phyloP scores from a whole-genome alignment of 2,113 vertebrate genomes.

The Himantopus leucocephalus region DNA sequence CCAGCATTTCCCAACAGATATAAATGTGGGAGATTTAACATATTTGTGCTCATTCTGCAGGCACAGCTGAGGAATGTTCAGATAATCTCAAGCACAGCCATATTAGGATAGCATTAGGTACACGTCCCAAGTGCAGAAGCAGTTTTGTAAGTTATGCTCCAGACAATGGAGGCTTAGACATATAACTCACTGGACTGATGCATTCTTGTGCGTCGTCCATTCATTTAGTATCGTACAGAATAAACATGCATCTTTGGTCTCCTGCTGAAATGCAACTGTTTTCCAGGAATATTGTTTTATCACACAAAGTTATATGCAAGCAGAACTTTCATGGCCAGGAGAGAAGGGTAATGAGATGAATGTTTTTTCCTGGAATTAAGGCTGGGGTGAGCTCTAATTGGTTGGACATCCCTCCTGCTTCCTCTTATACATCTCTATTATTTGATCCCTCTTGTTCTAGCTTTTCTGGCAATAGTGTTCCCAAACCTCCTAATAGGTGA shows the following conservation, averaged over 20 bases:
- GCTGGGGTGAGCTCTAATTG: not conserved
- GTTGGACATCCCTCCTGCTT: not conserved
- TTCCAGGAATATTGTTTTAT: not conserved
- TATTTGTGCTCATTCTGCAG: not conserved
- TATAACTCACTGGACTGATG: not conserved
- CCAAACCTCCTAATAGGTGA: not conserved
- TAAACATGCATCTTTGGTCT: not conserved
- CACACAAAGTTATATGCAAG: not conserved
- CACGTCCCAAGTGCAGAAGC: not conserved
- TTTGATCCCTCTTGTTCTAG: not conserved
- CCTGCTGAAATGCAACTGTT: not conserved
- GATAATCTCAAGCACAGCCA: not conserved
- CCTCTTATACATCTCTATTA: not conserved
- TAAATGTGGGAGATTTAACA: not conserved
- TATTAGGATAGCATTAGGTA: not conserved
- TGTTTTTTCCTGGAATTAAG: not conserved
- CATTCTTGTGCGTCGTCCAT: not conserved
- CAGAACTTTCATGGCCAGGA: not conserved
- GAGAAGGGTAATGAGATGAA: not conserved
- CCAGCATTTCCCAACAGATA: not conserved
- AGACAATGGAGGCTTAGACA: not conserved
- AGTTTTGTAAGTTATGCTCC: not conserved
- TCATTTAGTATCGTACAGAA: not conserved
- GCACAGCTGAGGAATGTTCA: not conserved
- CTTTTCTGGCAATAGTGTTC: not conserved